Base-by-base conservation (phyloP, 2,797 vertebrate species). In the Neosalanx taihuensis region DNA sequence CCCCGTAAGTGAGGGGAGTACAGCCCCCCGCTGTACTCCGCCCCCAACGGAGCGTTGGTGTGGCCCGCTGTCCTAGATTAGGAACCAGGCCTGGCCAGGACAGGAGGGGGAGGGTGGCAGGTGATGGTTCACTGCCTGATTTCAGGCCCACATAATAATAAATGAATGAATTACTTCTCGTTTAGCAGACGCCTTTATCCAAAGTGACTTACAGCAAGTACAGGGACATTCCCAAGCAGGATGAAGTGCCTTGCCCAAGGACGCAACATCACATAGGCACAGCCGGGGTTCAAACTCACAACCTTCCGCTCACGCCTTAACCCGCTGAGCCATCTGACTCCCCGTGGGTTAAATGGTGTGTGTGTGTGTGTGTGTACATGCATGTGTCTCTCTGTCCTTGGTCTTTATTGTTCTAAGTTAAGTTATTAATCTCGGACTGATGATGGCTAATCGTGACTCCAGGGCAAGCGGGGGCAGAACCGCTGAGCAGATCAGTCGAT, bases 31-130 rank as follows among this genome's bases (percentile, higher is more conserved):
- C 79, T 63, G 63, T 49, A 74, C 70, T 71, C 6, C 67, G 51
- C 49, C n/a, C 18, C 33, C 26, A 17, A 60, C 30, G n/a, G 58
- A 53, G 17, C 41, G 18, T 37, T 61, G 41, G 35, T 17, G 46
- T 9, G 64, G 66, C 26, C 26, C 64, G 9, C 65, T 81, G 82
- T 63, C 81, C 80, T 76, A 82, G 71, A 85, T 88, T 83, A 83
- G 66, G 65, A 75, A 60, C 68, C 71, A 49, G 64, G 73, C 69
- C 59, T 31, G 64, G 70, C 63, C 57, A 81, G 78, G 75, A 72
- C 74, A 80, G 57, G 64, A 20, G 20, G 5, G 2, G 18, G 37
- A 26, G 23, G 37, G 37, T 6, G 73, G 72, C 66, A 64, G 75
- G 66, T 71, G 64, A 69, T 84, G 7, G 10, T 73, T 72, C 69